Base-by-base conservation (phyloP, 2,888 invertebrate species). In the Pollenia griseotomentosa region DNA sequence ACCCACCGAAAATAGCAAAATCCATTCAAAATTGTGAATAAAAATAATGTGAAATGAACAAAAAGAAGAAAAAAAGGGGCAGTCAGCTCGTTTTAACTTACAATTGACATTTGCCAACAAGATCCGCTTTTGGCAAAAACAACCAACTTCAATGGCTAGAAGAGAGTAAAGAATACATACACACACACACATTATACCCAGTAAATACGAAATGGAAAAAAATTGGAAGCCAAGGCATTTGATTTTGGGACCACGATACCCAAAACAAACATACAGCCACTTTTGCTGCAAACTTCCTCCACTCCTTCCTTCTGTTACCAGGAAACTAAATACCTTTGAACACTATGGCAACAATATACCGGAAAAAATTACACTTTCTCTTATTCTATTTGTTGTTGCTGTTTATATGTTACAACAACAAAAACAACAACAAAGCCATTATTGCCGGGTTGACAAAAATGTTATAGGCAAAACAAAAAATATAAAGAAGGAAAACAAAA, bases 71-170 rank as follows among this genome's bases (percentile, higher is more conserved):
- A 68, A n/a, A 68, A 68, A 65, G 40, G 14, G 79, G 71, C 55
- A 71, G 57, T 42, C 66, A 68, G 81, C 78, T 68, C 70, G 77
- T 87, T 84, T 81, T 68, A 74, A 84, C 81, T 70, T 84, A 82
- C 87, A 84, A 84, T 78, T 87, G 87, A 87, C 87, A 87, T 87
- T 87, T 87, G 87, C 84, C 84, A 87, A 84, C 84, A 70, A 74
- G 84, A 81, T 81, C 84, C 84, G 87, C 74, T 78, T 57, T 78
- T 81, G 44, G 57, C 16, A 40, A 65, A 74, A 40, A 70, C 66
- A 40, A 46, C 3, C 73, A 48, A 53, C 44, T 57, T 83, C 53
- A 79, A 79, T 79, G 53, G 73, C 66, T 59, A 42, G 46, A 46
- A 70, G 53, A 59, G 44, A 51, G 53, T 14, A 42, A 44, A 12